These are phyloP conservation scores for Miichthys miiuy DNA, from an alignment of 2,797 vertebrate species.

Conservation along the genomic window DNA sequence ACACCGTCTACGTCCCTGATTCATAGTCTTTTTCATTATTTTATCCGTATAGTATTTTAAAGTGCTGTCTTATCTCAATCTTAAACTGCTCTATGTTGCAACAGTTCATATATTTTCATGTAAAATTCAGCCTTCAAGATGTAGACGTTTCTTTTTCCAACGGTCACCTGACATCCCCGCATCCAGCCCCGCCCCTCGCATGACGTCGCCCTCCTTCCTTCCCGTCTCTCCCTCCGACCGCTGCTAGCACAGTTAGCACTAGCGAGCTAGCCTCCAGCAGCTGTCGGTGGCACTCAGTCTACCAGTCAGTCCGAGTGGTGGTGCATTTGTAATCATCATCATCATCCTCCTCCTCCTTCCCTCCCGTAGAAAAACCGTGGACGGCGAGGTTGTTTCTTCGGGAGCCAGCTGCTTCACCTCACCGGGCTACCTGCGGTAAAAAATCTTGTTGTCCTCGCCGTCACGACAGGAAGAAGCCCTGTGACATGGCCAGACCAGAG, in stretches of 20 bases:
- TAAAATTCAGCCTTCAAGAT: too few relatives aligned
- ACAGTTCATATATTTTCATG: too few relatives aligned
- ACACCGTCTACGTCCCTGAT: background rate
- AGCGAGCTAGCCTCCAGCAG: conserved; percentile 71
- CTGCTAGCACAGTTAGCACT: conserved; percentile 67
- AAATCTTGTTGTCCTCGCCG: conserved; percentile 51
- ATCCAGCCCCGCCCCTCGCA: background rate
- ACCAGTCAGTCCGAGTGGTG: conserved; percentile 46
- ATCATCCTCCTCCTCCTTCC: conserved; percentile 5
- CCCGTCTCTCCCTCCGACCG: conserved; percentile 32
- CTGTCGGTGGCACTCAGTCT: conserved; percentile 75
- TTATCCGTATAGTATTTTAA: background rate
- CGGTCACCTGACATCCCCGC: conserved; percentile 16
- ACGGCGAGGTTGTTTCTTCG: conserved; percentile 45
- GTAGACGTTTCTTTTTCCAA: background rate
- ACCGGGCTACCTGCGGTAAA: conserved; percentile 37
- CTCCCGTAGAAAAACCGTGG: conserved; percentile 29
- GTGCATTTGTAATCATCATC: conserved; percentile 47
- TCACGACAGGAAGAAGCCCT: conserved; percentile 70
- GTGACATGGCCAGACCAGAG: conserved; percentile 93
- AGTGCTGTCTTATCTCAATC: background rate
- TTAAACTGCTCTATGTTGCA: background rate
- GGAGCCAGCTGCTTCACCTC: conserved; percentile 50
- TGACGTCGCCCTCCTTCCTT: conserved; percentile 40
- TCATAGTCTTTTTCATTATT: background rate